A percentile compares a stretch with the other conserved stretches of the same genome.
Evolutionary conservation across 2,888 invertebrate species (phyloP).

Genomic region (Orgyia antiqua): DNA sequence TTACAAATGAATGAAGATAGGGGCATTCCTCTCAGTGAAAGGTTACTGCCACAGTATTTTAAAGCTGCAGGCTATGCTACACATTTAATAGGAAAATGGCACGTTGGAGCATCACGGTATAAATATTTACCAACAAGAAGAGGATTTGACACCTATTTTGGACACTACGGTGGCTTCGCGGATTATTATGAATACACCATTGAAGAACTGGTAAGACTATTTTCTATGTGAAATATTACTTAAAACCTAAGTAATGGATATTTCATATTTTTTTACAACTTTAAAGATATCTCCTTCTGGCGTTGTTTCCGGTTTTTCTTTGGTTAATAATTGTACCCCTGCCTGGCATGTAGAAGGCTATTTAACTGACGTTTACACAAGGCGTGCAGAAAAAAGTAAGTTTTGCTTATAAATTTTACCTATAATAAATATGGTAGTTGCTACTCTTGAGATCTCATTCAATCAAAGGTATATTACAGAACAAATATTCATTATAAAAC

Average conservation of each 20-base stretch:
- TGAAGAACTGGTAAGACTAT: conserved; percentile 44
- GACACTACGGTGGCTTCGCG: conserved; percentile 89
- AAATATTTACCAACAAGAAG: conserved; percentile 83
- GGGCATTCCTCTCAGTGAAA: conserved; percentile 63
- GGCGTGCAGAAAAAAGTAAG: conserved; percentile 78
- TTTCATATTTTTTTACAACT: too few relatives aligned
- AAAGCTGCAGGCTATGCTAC: conserved; percentile 83
- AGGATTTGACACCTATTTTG: conserved; percentile 90
- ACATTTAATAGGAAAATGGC: conserved; percentile 91
- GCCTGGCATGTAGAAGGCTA: conserved; percentile 80
- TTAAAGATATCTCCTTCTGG: conserved; percentile 28
- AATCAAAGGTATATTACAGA: too few relatives aligned
- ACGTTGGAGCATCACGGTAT: conserved; percentile 74
- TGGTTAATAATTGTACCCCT: conserved; percentile 67
- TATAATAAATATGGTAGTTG: too few relatives aligned
- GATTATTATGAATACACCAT: conserved; percentile 84
- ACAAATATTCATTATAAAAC: too few relatives aligned
- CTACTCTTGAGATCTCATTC: too few relatives aligned
- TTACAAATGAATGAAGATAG: conserved; percentile 60
- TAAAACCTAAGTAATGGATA: too few relatives aligned
- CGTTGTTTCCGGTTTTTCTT: conserved; percentile 65
- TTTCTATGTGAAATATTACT: too few relatives aligned
- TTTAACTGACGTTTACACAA: conserved; percentile 83
- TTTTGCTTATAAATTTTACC: background rate
- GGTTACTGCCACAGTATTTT: conserved; percentile 80